Base-by-base conservation (phyloP, 2,113 vertebrate species). In the Ancistrus triradiatus region DNA sequence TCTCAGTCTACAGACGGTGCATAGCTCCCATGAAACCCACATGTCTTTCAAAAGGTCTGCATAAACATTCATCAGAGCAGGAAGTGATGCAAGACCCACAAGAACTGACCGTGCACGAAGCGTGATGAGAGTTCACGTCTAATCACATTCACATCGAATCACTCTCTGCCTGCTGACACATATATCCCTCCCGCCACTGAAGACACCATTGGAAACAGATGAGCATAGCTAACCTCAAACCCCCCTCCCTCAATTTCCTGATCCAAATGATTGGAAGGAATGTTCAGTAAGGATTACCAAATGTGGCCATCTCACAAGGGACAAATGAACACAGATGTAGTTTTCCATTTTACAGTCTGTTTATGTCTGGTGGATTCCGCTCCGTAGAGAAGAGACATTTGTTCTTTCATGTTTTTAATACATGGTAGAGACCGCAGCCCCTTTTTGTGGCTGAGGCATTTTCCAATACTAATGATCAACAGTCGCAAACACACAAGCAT, bases 341-440 rank as follows among this genome's bases (percentile, higher is more conserved):
- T 84, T 85, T 88, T 87, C 79, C 85, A 81, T 84, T 86, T 88
- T 83, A 87, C 84, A 81, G 86, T 74, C 82, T 85, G 86, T 87
- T 89, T 89, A 88, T 84, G 82, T 85, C 78, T 86, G 50, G 78
- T 75, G 77, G 84, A 86, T 87, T 85, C 79, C 71, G 84, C 75
- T 58, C 74, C 79, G 76, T 73, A 79, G 82, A 83, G 74, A 75
- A 85, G 73, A 57, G 55, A 70, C 74, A 71, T 69, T 71, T 80
- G 78, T 76, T 77, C 84, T 85, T 88, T 88, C 78, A 87, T 84
- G 83, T 86, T 81, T 70, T 82, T 79, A 86, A 84, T 80, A 78
- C 76, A 78, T 80, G 71, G 4, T 47, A 73, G 78, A 84, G 83
- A 84, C 81, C 83, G 66, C 84, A 81, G 74, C 74, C 78, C 73